Percentiles rank a stretch among this genome's conserved stretches.
These are phyloP conservation scores for Drosophila cognata DNA, from an alignment of 2,888 invertebrate species.

Conservation along the genomic window DNA sequence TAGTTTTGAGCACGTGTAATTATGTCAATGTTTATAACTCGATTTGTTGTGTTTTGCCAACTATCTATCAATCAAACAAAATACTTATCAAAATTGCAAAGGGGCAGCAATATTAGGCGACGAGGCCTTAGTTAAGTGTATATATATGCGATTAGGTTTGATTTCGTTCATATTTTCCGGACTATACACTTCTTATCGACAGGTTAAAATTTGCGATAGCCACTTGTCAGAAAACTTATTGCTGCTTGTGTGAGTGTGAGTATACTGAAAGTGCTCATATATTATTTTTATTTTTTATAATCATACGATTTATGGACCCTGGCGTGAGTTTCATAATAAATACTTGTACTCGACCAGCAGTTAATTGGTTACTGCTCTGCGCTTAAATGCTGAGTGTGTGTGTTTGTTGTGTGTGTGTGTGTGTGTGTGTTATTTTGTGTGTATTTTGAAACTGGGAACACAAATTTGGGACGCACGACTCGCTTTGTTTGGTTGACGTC, in stretches of 20 bases:
- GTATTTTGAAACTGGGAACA: slow-evolving; percentile 1
- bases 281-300: slow-evolving; percentile 45
- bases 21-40: neutral
- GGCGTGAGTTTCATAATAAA: slow-evolving; percentile 35
- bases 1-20: slow-evolving; percentile 5
- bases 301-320: slow-evolving; percentile 58
- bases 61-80: neutral
- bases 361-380: slow-evolving; percentile 17
- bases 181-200: neutral
- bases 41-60: slow-evolving; percentile 8
- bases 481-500: slow-evolving; percentile 3
- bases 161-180: neutral
- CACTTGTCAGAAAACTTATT: slow-evolving; percentile 40
- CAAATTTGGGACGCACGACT: slow-evolving; percentile 25
- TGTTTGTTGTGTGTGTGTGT: neutral
- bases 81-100: slow-evolving; percentile 55
- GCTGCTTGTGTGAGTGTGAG: slow-evolving; percentile 3
- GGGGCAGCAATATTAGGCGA: slow-evolving; percentile 1
- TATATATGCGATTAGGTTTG: neutral
- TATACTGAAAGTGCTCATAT: slow-evolving; percentile 27
- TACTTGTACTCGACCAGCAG: slow-evolving; percentile 6
- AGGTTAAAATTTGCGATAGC: slow-evolving; percentile 49
- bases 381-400: neutral
- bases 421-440: neutral
- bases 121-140: neutral